Evolutionary conservation across 2,113 vertebrate species (phyloP), one percentile per base, ranked within the genome.

Genomic region (Myodes glareolus): DNA sequence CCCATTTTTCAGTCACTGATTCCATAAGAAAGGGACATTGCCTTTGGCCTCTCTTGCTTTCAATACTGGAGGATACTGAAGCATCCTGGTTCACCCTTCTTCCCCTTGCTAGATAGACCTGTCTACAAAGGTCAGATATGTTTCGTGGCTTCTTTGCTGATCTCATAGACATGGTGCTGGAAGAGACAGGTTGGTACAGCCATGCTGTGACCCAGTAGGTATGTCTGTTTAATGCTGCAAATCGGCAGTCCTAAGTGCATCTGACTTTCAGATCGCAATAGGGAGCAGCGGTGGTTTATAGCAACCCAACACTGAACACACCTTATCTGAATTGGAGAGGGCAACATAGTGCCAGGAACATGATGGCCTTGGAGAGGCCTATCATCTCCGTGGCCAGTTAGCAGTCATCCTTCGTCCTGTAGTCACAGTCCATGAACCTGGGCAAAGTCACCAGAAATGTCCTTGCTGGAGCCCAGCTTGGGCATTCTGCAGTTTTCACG

Each of bases 291-390:
- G 12, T 67, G 39, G 68, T 77, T 96, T 82, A 17, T 16, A 8
- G 36, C 27, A 72, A 17, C 1, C 7, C 55, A 94, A 13, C 6
- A 45, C 17, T 68, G 31, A 80, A 7, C 21, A 91, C 14, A 14
- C 11, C 52, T 90, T 73, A 65, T 50, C 80, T 88, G 55, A 90
- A 50, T 65, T 88, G 42, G 42, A 85, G 50, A 23, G 55, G 31
- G 33, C 52, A 92, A 81, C 92, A 78, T 29, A 19, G 12, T 63
- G 16, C 13, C 42, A 68, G 96, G 92, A 96, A 82, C 25, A 75
- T 58, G 77, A 61, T n/a, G 25, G 52, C 70, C 39, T 91, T 52
- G 61, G 78, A 67, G 77, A 75, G 72, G n/a, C 72, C 17, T 92
- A 84, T 91, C 65, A 68, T 25, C 31, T 82, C 86, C 11, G 4